Base-by-base conservation (phyloP, 2,113 vertebrate genomes). In the Myotis yumanensis region DNA sequence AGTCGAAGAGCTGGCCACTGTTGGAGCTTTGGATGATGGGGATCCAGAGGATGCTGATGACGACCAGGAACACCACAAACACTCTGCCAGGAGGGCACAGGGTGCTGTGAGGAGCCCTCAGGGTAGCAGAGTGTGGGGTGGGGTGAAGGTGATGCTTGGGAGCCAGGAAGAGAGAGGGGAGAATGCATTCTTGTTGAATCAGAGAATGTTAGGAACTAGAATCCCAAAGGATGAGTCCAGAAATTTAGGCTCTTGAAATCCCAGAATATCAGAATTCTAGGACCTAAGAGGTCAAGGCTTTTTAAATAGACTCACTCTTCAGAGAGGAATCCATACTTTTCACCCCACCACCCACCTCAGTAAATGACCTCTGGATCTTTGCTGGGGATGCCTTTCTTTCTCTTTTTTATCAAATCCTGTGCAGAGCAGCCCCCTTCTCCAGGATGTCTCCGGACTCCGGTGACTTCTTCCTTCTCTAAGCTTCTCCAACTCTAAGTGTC, bases 1-100 rank as follows among this genome's bases (percentile, higher is more conserved):
- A 99, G 97, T 99, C 99, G 75, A 99, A 99, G 57, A 99, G 99
- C 96, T 99, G 98, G 32, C 99, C 99, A 0, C 99, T 99, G 97
- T 99, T 99, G 94, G 99, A 98, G 83, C 98, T 98, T 73, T 99
- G 99, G 96, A 99, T 98, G 86, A 99, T 90, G 5, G 99, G 99
- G 96, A 99, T 99, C 99, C 99, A 99, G 89, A 99, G 88, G 86
- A 99, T 98, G 94, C 99, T 99, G 95, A 99, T 69, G 75, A 97
- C 97, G 69, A 99, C 98, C 82, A 99, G 97, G 68, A 99, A 64
- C 59, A 99, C 96, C 89, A 99, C 98, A 43, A 99, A 99, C 75
- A 99, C 95, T 95, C 99, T 99, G 98, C 40, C 89, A 51, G 92
- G 64, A 51, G 94, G 80, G 72, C 51, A 82, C 43, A 71, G 66